Conservation (phyloP, 2,797 vertebrate species). For the Pangasius macronema region DNA sequence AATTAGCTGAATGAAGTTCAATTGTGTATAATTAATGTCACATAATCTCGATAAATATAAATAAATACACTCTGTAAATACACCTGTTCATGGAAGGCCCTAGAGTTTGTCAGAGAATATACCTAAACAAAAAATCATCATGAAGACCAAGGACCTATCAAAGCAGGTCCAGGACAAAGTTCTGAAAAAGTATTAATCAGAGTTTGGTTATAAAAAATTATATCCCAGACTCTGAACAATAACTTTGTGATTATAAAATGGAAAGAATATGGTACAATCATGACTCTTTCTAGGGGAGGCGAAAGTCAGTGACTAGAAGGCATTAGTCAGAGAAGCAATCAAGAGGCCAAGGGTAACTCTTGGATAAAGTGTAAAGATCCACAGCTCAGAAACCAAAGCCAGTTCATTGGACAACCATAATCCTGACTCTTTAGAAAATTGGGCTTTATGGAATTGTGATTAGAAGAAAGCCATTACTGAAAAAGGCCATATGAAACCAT, state of each 20-base stretch:
- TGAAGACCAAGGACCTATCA: not conserved
- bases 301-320: not conserved
- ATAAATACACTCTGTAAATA: not conserved
- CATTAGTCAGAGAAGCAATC: slow-evolving; percentile 1
- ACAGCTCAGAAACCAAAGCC: not conserved
- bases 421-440: not conserved
- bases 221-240: not conserved
- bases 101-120: not conserved
- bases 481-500: not conserved
- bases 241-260: not conserved
- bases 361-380: not conserved
- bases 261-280: not conserved
- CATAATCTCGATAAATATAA: not conserved
- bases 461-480: not conserved
- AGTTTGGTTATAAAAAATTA: not conserved
- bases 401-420: not conserved
- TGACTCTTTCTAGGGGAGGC: not conserved
- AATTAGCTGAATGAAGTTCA: not conserved
- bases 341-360: not conserved
- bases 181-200: not conserved
- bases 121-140: not conserved
- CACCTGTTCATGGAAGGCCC: not conserved
- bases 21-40: not conserved
- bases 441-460: not conserved
- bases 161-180: not conserved